A percentile compares a stretch with the other conserved stretches of the same genome.
Evolutionary conservation across 2,888 invertebrate species (phyloP).

Genomic region (Trichopoda pennipes): DNA sequence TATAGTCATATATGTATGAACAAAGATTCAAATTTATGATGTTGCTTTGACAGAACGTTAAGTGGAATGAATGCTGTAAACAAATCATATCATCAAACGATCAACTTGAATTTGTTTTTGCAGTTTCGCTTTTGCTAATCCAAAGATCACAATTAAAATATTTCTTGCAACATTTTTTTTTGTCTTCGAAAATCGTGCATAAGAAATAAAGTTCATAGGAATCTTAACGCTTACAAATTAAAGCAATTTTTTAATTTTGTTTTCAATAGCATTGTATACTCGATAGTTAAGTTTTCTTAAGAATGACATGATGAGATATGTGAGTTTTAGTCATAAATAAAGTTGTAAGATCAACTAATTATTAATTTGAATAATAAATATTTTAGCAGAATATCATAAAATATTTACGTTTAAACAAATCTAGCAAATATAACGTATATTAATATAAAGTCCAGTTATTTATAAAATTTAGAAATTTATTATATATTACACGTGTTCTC

Average conservation of each 20-base stretch:
- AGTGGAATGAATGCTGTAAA: conserved; percentile 62
- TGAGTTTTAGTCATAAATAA: neutral
- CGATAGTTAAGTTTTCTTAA: conserved; percentile 21
- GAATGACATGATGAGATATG: conserved; percentile 12
- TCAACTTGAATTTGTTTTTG: conserved; percentile 31
- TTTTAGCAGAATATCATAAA: no score
- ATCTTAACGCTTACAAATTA: conserved; percentile 43
- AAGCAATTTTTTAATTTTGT: conserved; percentile 27
- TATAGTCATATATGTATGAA: neutral
- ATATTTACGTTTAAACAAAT: no score
- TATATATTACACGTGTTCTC: no score
- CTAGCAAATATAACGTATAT: no score
- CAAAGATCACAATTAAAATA: conserved; percentile 35
- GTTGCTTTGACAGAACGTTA: conserved; percentile 60
- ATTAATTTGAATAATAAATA: no score
- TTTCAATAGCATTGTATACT: conserved; percentile 24
- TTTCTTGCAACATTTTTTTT: conserved; percentile 10
- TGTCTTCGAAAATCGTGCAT: conserved; percentile 43
- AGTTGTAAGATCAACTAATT: neutral
- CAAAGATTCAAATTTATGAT: conserved; percentile 55
- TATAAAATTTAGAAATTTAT: no score
- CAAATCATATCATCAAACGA: conserved; percentile 64
- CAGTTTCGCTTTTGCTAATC: conserved; percentile 35
- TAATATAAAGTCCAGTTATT: no score
- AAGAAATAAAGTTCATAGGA: conserved; percentile 48